These are phyloP conservation scores for Neodiprion pinetum DNA, from an alignment of 1,140 invertebrate genomes.

Conservation along the genomic window DNA sequence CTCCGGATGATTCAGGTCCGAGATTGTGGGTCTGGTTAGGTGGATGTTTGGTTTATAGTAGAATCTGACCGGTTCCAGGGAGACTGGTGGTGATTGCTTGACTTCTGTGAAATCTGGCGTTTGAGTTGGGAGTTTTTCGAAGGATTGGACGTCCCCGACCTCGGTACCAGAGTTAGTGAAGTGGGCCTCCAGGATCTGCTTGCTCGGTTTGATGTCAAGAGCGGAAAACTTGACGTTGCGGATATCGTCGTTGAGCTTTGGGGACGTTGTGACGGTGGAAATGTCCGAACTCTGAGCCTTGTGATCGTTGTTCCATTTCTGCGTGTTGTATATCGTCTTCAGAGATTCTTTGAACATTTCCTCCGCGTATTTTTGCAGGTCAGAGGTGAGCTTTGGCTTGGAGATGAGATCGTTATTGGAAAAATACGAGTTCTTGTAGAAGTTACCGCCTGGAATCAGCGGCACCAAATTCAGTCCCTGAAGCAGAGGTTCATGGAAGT, in stretches of 20 bases:
- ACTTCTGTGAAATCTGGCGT: conserved; percentile 44
- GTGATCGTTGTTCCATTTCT: conserved; percentile 57
- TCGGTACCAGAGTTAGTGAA: conserved; percentile 42
- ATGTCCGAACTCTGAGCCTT: conserved; percentile 34
- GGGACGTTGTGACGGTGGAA: conserved; percentile 39
- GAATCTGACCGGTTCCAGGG: conserved; percentile 32
- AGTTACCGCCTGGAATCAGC: conserved; percentile 50
- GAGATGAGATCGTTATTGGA: conserved; percentile 38
- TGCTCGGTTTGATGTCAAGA: conserved; percentile 33
- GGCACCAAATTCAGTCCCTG: conserved; percentile 51
- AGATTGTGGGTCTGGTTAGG: conserved; percentile 8
- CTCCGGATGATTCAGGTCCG: neutral
- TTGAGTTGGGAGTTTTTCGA: conserved; percentile 41
- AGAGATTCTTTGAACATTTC: conserved; percentile 60
- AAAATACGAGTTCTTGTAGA: conserved; percentile 45
- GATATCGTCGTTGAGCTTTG: conserved; percentile 49
- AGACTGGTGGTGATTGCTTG: conserved; percentile 32
- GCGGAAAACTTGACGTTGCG: conserved; percentile 41
- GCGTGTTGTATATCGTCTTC: conserved; percentile 56
- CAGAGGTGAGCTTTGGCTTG: conserved; percentile 50
- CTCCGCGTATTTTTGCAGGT: conserved; percentile 55
- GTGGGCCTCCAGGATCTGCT: conserved; percentile 50
- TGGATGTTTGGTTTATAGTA: conserved; percentile 23
- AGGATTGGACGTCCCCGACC: neutral
- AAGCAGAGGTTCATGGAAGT: conserved; percentile 37